Conservation (phyloP, 2,888 invertebrate genomes). For the Pachliopta kotzebuea region DNA sequence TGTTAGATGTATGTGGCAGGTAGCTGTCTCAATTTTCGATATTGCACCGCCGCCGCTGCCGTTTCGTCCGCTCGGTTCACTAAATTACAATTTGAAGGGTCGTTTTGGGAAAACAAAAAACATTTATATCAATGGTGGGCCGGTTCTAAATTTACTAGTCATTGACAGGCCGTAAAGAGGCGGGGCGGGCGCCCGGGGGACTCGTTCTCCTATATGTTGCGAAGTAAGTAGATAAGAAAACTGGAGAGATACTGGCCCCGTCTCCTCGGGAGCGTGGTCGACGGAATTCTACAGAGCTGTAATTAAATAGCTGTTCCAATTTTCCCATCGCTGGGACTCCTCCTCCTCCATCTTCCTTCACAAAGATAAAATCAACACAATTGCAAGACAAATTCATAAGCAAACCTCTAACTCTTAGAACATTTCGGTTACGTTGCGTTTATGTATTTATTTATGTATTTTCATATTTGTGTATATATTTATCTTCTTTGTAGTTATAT, state of each 20-base stretch:
- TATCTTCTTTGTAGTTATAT: no score
- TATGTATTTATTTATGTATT: no score
- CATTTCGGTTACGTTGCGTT: no score
- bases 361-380: no score
- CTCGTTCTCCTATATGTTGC: slow-evolving; percentile 63
- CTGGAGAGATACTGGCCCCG: slow-evolving; percentile 58
- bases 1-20: neutral
- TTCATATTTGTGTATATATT: no score
- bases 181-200: slow-evolving; percentile 57
- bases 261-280: slow-evolving; percentile 27
- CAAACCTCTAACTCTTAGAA: no score
- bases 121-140: slow-evolving; percentile 79
- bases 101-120: slow-evolving; percentile 79
- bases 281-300: slow-evolving; percentile 42
- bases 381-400: no score
- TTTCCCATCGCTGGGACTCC: no score
- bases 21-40: slow-evolving; percentile 26
- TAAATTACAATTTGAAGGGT: slow-evolving; percentile 77
- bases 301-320: no score
- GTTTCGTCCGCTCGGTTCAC: slow-evolving; percentile 54
- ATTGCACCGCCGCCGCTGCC: slow-evolving; percentile 39
- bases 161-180: slow-evolving; percentile 79
- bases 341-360: no score
- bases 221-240: slow-evolving; percentile 74
- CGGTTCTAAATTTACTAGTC: slow-evolving; percentile 79